Percentiles rank a stretch among this genome's conserved stretches.
These are phyloP conservation scores for Sinotaia quadrata DNA, from an alignment of 2,888 invertebrate species.

Conservation along the genomic window DNA sequence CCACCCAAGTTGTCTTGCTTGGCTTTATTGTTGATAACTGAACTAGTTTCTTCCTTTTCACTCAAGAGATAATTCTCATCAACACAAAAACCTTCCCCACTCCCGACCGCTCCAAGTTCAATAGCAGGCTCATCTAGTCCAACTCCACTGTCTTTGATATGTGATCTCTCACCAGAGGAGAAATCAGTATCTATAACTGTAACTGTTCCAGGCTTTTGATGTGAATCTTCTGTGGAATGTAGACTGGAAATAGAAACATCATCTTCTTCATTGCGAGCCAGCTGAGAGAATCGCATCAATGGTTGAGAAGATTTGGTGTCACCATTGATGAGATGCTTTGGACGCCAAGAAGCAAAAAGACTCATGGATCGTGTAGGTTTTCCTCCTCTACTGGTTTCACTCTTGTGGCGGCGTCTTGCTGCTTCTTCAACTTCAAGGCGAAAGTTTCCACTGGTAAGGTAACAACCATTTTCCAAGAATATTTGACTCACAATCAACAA, in stretches of 20 bases:
- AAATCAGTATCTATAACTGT: slow-evolving; percentile 32
- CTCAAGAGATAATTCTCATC: neutral
- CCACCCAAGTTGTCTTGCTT: neutral
- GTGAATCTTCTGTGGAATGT: slow-evolving; percentile 32
- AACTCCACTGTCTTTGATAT: slow-evolving; percentile 57
- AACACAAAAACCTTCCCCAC: neutral
- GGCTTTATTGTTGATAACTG: neutral
- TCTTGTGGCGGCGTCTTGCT: slow-evolving; percentile 68
- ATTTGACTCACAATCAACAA: slow-evolving; percentile 74
- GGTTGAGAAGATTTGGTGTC: slow-evolving; percentile 23
- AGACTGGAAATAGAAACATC: slow-evolving; percentile 18
- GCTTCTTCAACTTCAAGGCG: slow-evolving; percentile 40
- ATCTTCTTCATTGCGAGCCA: slow-evolving; percentile 36
- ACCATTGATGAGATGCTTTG: slow-evolving; percentile 43
- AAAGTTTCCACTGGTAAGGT: slow-evolving; percentile 40
- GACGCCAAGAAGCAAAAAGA: slow-evolving; percentile 53
- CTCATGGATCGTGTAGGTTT: slow-evolving; percentile 54
- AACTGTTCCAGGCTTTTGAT: slow-evolving; percentile 32
- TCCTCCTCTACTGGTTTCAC: slow-evolving; percentile 51
- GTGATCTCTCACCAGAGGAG: slow-evolving; percentile 25
- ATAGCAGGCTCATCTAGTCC: slow-evolving; percentile 44
- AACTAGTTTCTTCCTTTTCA: neutral
- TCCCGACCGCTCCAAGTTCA: slow-evolving; percentile 12
- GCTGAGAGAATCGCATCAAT: slow-evolving; percentile 43
- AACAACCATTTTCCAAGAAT: slow-evolving; percentile 48